Evolutionary conservation across 1,140 invertebrate species (phyloP).

Genomic region (Phocides pigmalion): DNA sequence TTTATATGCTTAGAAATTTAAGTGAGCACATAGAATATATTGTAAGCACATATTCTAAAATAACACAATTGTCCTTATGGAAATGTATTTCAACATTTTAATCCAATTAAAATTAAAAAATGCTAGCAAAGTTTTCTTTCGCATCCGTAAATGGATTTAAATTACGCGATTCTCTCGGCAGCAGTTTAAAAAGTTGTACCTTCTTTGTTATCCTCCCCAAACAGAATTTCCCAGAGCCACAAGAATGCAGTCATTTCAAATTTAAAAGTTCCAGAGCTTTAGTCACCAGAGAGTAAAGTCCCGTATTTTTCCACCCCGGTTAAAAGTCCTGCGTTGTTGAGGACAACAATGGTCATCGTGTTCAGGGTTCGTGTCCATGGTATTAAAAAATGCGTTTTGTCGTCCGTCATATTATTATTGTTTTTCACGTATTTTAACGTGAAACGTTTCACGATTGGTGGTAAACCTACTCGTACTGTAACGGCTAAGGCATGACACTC

Average conservation of each 20-base stretch:
- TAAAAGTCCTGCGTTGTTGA: conserved; percentile 18
- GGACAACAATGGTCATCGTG: conserved; percentile 14
- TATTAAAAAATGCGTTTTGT: no score
- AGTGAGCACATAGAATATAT: no score
- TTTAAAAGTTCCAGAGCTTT: conserved; percentile 33
- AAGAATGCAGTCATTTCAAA: conserved; percentile 33
- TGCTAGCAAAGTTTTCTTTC: conserved; percentile 9
- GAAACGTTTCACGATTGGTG: no score
- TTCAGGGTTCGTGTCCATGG: conserved; percentile 1
- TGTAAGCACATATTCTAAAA: no score
- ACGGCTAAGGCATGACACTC: no score
- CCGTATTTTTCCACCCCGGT: conserved; percentile 17
- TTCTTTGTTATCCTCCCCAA: conserved; percentile 22
- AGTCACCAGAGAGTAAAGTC: conserved; percentile 23
- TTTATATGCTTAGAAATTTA: no score
- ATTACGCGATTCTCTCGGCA: conserved; percentile 18
- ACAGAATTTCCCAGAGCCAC: conserved; percentile 29
- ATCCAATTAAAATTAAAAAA: conserved; percentile 20
- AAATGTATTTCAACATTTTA: conserved; percentile 6
- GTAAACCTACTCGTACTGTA: no score
- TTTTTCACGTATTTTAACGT: no score
- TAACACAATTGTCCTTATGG: no score
- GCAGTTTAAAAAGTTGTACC: conserved; percentile 23
- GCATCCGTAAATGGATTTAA: conserved; percentile 14
- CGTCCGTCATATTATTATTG: no score